Evolutionary conservation across 2,113 vertebrate genomes (phyloP).

Genomic region (Plectropomus leopardus): DNA sequence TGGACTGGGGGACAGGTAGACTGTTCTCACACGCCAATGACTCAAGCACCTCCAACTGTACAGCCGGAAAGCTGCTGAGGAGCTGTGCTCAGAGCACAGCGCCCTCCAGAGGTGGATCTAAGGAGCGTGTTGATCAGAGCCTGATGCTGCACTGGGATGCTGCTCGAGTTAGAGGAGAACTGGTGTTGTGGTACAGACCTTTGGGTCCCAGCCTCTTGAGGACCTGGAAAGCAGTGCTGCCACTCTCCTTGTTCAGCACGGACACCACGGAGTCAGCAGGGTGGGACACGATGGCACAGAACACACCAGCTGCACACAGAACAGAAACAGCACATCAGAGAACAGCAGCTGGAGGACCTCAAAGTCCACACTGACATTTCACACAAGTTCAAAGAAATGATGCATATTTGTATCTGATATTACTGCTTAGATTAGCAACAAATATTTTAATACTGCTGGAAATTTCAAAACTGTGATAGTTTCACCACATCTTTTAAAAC

Average conservation of each 20-base stretch:
- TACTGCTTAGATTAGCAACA: neutral
- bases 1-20: slow-evolving; percentile 89
- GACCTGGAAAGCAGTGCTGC: slow-evolving; percentile 92
- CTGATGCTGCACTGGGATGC: neutral
- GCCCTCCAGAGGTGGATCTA: slow-evolving; percentile 97
- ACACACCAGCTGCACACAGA: slow-evolving; percentile 91
- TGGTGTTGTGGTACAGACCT: slow-evolving; percentile 81
- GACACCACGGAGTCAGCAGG: slow-evolving; percentile 98
- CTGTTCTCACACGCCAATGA: slow-evolving; percentile 97
- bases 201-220: slow-evolving; percentile 91
- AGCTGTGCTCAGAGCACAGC: slow-evolving; percentile 82
- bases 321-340: neutral
- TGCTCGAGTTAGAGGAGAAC: neutral
- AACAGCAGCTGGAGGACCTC: neutral
- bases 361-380: neutral
- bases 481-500: neutral
- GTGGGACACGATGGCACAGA: slow-evolving; percentile 98
- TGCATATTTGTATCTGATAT: no score
- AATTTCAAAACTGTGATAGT: no score
- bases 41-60: slow-evolving; percentile 96
- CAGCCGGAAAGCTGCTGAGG: slow-evolving; percentile 93
- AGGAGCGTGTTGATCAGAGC: slow-evolving; percentile 87
- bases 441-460: neutral
- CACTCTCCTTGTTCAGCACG: slow-evolving; percentile 96
- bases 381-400: neutral